A percentile compares a stretch with the other conserved stretches of the same genome.
These are phyloP conservation scores for Thereva nobilitata DNA, from an alignment of 2,888 invertebrate genomes.

Conservation along the genomic window DNA sequence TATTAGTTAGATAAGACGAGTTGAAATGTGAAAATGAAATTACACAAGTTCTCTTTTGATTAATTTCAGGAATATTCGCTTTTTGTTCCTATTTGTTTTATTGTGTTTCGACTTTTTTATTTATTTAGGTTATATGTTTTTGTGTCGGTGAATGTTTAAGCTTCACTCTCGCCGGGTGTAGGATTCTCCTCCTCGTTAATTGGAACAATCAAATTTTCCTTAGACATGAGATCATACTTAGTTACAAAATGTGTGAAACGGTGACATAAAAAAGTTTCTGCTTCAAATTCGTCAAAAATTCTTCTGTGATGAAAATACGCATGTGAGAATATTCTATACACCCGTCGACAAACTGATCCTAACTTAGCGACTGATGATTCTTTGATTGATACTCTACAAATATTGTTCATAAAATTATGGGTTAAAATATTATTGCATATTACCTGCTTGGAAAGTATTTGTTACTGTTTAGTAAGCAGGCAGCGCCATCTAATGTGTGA, in stretches of 20 bases:
- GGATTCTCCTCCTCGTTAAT: slow-evolving; percentile 81
- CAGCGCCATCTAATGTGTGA: slow-evolving; percentile 98
- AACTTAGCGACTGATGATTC: slow-evolving; percentile 98
- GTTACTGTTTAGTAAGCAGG: slow-evolving; percentile 97
- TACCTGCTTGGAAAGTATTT: slow-evolving; percentile 99
- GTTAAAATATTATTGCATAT: slow-evolving; percentile 38
- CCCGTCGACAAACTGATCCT: slow-evolving; percentile 96
- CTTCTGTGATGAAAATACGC: slow-evolving; percentile 97
- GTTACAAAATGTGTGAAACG: slow-evolving; percentile 97
- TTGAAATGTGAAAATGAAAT: slow-evolving; percentile 17
- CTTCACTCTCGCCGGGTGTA: slow-evolving; percentile 61
- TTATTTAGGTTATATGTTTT: slow-evolving; percentile 6
- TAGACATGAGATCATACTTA: slow-evolving; percentile 97
- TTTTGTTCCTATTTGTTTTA: slow-evolving; percentile 10
- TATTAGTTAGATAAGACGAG: slow-evolving; percentile 7
- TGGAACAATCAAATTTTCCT: slow-evolving; percentile 97
- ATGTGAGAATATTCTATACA: slow-evolving; percentile 99
- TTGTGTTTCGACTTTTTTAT: slow-evolving; percentile 15
- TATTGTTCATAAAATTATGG: not conserved
- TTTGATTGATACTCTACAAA: slow-evolving; percentile 90
- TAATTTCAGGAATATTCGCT: slow-evolving; percentile 29
- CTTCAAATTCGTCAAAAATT: slow-evolving; percentile 98
- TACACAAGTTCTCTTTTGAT: slow-evolving; percentile 16
- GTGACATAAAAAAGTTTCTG: slow-evolving; percentile 92
- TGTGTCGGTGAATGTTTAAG: slow-evolving; percentile 50